Base-by-base conservation (phyloP, 2,888 invertebrate species). In the Drosophila neonasuta region DNA sequence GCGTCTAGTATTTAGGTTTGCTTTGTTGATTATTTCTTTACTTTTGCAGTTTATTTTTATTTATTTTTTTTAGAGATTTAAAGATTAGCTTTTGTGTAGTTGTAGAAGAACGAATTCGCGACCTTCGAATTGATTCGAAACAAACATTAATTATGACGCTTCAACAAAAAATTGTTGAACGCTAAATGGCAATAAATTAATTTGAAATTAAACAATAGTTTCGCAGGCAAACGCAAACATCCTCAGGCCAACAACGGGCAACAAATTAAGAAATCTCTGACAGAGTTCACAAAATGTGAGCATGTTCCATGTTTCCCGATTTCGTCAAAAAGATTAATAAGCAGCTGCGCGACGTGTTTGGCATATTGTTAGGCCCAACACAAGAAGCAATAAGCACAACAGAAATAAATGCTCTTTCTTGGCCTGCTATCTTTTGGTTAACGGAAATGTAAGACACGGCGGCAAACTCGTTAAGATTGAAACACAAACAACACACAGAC, bases 291-390 rank as follows among this genome's bases (percentile, higher is more conserved):
- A 73, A 80, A 74, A 68, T 77, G 58, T 77, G 74, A 51, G 41
- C 75, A 80, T 77, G 79, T 74, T 63, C 51, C 56, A 42, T 45
- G 55, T 46, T 20, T 44, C 11, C 30, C 55, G 81, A 86, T 81
- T 81, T 84, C 81, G 65, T 77, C 81, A 81, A 86, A 77, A 77
- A 82, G 85, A 82, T 84, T 82, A 84, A 82, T 86, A 81, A 80
- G 80, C 78, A 75, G 63, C 80, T 61, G 65, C 76, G 79, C 76
- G 79, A 82, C 81, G 87, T 82, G 81, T 81, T 68, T 58, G 77
- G 87, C 87, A 82, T 82, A 48, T 67, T 13, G 52, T 50, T n/a
- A 50, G 56, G 34, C 56, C 45, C 58, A 56, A 36, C 36, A 24
- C 24, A 24, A 24, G 24, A 24, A 24, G 24, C n/a, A 32, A 32